Conservation (phyloP, 2,797 vertebrate species). For the Spheniscus humboldti region DNA sequence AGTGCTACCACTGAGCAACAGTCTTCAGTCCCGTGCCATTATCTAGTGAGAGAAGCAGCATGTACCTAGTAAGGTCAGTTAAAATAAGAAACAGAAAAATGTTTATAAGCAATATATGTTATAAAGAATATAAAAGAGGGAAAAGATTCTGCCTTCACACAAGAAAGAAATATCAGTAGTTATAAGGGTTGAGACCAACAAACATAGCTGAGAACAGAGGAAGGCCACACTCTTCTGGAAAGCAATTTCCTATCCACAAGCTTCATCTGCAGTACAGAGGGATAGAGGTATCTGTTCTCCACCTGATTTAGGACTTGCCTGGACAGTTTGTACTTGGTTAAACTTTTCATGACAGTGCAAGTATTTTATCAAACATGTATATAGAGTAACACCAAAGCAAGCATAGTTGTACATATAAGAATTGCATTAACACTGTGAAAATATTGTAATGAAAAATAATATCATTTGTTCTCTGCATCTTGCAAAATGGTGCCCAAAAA, state of each 20-base stretch:
- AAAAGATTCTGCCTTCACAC: not conserved
- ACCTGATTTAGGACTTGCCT: not conserved
- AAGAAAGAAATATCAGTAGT: not conserved
- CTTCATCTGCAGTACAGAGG: not conserved
- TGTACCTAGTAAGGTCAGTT: not conserved
- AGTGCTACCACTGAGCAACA: not conserved
- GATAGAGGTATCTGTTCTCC: not conserved
- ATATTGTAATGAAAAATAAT: not conserved
- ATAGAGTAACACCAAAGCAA: not conserved
- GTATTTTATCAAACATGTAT: not conserved
- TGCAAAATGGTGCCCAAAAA: not conserved
- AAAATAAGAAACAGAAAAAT: not conserved
- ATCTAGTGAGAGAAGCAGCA: not conserved
- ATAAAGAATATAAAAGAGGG: not conserved
- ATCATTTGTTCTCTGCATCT: not conserved
- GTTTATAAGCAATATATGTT: not conserved
- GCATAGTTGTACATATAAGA: not conserved
- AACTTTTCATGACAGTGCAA: not conserved
- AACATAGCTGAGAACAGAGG: not conserved
- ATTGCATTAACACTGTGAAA: not conserved
- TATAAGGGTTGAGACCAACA: not conserved
- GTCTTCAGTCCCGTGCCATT: not conserved
- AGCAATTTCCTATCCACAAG: not conserved
- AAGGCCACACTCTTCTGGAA: not conserved
- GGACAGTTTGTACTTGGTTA: not conserved